A percentile compares a stretch with the other conserved stretches of the same genome.
These are phyloP conservation scores for Leptopilina clavipes DNA, from an alignment of 1,140 invertebrate species.

Conservation along the genomic window DNA sequence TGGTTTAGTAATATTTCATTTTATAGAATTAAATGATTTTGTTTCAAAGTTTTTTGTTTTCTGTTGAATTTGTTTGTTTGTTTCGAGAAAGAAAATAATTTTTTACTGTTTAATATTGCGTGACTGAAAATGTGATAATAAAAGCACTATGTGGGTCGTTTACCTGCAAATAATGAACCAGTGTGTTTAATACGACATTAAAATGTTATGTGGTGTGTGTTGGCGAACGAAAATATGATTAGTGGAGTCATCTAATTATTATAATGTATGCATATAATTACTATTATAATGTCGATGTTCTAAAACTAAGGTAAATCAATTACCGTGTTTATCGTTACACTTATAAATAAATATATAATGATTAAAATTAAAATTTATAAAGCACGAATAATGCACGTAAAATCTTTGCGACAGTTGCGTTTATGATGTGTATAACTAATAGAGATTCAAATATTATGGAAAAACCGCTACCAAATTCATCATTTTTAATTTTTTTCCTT, in stretches of 20 bases:
- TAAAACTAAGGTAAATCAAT: constrained; percentile 30
- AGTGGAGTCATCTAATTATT: constrained; percentile 31
- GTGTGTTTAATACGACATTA: constrained; percentile 27
- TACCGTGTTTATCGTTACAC: constrained; percentile 27
- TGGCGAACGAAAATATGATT: constrained; percentile 15
- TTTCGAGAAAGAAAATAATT: background rate
- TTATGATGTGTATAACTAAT: constrained; percentile 24
- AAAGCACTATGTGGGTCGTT: constrained; percentile 19
- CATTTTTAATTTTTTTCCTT: too few species aligned
- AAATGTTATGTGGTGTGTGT: constrained; percentile 28
- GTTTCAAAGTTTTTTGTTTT: too few species aligned
- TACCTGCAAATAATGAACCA: constrained; percentile 15
- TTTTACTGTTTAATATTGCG: background rate
- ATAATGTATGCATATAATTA: constrained; percentile 9
- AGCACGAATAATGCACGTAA: constrained; percentile 13
- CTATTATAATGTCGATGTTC: constrained; percentile 26
- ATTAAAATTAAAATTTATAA: constrained; percentile 26
- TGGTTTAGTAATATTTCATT: background rate
- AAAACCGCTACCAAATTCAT: background rate
- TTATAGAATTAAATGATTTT: background rate
- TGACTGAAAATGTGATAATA: constrained; percentile 19
- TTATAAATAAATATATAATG: background rate
- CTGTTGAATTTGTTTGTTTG: background rate
- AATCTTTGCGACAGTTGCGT: constrained; percentile 11
- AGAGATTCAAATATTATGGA: background rate